Evolutionary conservation across 2,797 vertebrate species (phyloP), one percentile per base, ranked within the genome.

Genomic region (Alosa sapidissima): DNA sequence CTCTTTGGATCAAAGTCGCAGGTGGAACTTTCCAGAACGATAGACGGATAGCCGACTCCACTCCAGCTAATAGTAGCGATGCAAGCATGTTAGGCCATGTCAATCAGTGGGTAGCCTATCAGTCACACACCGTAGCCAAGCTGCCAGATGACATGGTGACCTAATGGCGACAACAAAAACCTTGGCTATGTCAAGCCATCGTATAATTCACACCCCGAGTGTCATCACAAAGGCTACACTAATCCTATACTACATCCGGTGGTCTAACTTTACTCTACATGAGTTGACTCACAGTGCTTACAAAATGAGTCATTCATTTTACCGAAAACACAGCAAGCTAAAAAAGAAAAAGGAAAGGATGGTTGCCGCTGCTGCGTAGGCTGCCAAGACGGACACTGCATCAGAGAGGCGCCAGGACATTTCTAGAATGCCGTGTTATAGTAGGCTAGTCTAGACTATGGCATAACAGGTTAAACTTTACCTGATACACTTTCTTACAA

Each of bases 401-500:
- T 41, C 41, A 11, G 49, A n/a, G 36, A n/a, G 36, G 72, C 41
- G 36, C 14, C 6, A 78, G 72, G 41, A 78, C 21, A 78, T 78
- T 78, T 78, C 72, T 47, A 78, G 72, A 78, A 78, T 45, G 36
- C 41, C 68, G 72, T 78, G 21, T 78, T 78, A 41, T 41, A 41
- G 41, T 41, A 4, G 4, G 41, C 41, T 41, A 41, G 41, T 0
- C 41, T 41, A 28, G 28, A 28, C 28, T 28, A 28, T 28, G 28
- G 28, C 28, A 28, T 28, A 28, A 41, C 41, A 41, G 2, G 41
- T 41, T 41, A 41, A 41, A 41, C 41, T 41, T 41, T 2, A 4
- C 41, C 41, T 41, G 41, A 41, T 41, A 41, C 41, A 41, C 41
- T 41, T 28, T 28, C 28, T 28, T 28, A 28, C 28, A 28, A 28